Conservation (phyloP, 2,797 vertebrate species). For the Parambassis ranga region DNA sequence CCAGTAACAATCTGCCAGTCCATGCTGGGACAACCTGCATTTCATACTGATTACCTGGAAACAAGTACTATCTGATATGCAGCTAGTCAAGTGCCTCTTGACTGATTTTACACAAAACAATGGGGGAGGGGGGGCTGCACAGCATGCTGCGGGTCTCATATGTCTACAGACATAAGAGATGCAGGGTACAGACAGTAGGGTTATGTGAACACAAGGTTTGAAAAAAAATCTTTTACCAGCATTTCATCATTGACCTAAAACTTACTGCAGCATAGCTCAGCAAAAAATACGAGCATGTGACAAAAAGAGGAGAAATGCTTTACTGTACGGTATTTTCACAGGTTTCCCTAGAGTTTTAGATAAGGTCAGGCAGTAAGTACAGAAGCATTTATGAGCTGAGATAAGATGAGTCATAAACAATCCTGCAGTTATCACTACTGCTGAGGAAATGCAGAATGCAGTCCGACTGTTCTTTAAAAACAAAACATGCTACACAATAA, state of each 20-base stretch:
- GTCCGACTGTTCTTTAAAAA: too few relatives aligned
- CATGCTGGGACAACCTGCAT: background rate
- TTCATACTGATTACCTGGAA: background rate
- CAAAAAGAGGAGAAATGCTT: background rate
- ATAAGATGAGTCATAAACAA: constrained; percentile 32
- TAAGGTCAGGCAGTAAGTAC: constrained; percentile 12
- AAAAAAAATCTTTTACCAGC: background rate
- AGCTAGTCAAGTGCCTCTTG: background rate
- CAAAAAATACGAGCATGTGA: background rate
- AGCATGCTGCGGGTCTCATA: constrained; percentile 23
- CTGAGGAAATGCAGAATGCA: too few relatives aligned
- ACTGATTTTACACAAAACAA: constrained; percentile 39
- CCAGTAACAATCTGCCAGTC: background rate
- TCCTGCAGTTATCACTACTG: background rate
- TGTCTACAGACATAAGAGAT: constrained; percentile 29
- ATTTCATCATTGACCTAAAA: background rate
- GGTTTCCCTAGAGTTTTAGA: background rate
- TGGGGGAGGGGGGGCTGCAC: constrained; percentile 12
- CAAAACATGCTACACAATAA: too few relatives aligned
- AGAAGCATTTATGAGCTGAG: constrained; percentile 4
- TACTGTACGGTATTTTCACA: background rate
- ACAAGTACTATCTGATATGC: constrained; percentile 3
- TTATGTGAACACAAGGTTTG: constrained; percentile 21
- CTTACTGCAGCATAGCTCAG: background rate
- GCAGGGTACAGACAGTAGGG: background rate